phyloP scores from a whole-genome alignment of 2,113 vertebrate species.

The Anthoscopus minutus region DNA sequence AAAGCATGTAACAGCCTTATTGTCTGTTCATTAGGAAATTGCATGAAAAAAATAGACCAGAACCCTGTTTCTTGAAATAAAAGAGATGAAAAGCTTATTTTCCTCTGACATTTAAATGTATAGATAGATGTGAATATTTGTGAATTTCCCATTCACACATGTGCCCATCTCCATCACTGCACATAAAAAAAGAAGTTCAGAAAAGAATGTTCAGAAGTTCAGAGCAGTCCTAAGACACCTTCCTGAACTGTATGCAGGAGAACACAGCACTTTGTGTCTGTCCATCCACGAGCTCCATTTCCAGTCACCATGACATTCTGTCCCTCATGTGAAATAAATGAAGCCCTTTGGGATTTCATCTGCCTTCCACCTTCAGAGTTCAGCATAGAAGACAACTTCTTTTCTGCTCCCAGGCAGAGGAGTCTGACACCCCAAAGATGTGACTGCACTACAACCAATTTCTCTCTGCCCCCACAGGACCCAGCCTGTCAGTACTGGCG shows the following conservation, averaged over 20 bases:
- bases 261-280: not conserved
- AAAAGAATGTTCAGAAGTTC: not conserved
- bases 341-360: not conserved
- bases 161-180: not conserved
- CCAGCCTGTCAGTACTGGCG: not conserved
- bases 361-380: not conserved
- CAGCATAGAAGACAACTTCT: not conserved
- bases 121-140: not conserved
- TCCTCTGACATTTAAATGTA: not conserved
- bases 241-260: not conserved
- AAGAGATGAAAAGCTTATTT: not conserved
- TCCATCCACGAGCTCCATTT: not conserved
- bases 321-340: not conserved
- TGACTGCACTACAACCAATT: not conserved
- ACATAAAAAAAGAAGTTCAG: not conserved
- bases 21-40: constrained; percentile 12
- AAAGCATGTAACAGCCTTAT: not conserved
- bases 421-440: not conserved
- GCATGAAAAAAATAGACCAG: not conserved
- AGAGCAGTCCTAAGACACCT: not conserved
- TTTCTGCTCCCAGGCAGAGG: not conserved
- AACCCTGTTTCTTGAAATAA: not conserved
- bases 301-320: not conserved
- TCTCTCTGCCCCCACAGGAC: not conserved
- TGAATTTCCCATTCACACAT: not conserved